Evolutionary conservation across 2,888 invertebrate species (phyloP).

Genomic region (Incurvaria masculella): DNA sequence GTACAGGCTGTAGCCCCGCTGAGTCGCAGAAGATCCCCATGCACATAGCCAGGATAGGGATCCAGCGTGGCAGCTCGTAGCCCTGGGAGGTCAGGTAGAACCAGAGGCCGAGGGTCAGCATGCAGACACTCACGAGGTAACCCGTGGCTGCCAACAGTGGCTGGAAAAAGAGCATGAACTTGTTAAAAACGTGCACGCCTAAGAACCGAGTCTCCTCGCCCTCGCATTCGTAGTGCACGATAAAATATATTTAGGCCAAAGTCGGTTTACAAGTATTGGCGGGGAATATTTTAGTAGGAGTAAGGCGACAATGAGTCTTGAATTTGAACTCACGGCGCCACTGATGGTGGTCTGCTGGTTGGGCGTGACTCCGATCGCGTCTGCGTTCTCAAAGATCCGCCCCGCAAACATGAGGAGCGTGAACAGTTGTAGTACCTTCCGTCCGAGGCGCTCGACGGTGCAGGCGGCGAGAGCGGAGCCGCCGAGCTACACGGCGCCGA

Average conservation of each 20-base stretch:
- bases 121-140: constrained; percentile 37
- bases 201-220: no score
- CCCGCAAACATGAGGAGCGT: constrained; percentile 47
- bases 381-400: constrained; percentile 31
- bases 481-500: constrained; percentile 37
- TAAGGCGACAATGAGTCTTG: not conserved
- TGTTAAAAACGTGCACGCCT: no score
- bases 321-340: constrained; percentile 6
- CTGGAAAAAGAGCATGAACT: constrained; percentile 26
- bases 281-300: not conserved
- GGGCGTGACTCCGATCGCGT: constrained; percentile 30
- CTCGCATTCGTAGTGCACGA: no score
- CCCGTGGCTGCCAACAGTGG: constrained; percentile 38
- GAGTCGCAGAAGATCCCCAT: constrained; percentile 45
- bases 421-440: constrained; percentile 43
- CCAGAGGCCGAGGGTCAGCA: constrained; percentile 38
- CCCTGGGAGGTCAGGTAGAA: constrained; percentile 38
- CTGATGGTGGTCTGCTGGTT: constrained; percentile 31
- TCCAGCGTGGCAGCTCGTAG: constrained; percentile 41
- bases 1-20: constrained; percentile 47
- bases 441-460: constrained; percentile 44
- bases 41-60: constrained; percentile 44
- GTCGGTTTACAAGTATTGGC: not conserved
- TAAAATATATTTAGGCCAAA: not conserved
- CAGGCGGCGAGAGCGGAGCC: constrained; percentile 40